These are phyloP conservation scores for Acropora yongei DNA, from an alignment of 64 coral and sea anemone species.

Conservation along the genomic window DNA sequence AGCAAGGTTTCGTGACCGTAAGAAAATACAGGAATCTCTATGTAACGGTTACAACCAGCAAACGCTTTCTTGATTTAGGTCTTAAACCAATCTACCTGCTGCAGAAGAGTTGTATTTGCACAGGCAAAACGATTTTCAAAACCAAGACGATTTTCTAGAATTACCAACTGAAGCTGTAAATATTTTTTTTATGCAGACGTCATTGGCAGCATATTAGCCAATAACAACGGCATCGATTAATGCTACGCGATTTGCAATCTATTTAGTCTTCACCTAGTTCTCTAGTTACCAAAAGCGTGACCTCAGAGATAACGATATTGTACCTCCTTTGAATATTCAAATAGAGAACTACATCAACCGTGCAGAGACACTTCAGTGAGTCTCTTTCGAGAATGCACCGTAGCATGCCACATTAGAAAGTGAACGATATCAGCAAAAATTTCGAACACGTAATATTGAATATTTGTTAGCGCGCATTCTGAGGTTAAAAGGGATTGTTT, in stretches of 20 bases:
- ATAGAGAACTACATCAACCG: not conserved
- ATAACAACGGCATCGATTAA: not conserved
- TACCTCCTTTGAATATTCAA: not conserved
- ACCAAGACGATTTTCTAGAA: not conserved
- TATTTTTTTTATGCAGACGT: conserved; percentile 12
- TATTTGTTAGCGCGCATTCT: not conserved
- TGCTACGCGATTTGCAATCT: not conserved
- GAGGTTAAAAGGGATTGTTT: not conserved
- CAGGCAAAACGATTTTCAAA: not conserved
- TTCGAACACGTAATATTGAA: not conserved
- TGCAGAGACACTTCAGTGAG: not conserved
- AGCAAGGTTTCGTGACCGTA: too few species aligned
- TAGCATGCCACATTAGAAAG: not conserved
- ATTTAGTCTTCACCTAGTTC: not conserved
- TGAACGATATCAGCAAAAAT: not conserved
- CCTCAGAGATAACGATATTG: not conserved
- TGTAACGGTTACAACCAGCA: too few species aligned
- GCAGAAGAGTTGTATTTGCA: not conserved
- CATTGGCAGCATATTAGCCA: conserved; percentile 19
- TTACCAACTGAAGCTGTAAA: conserved; percentile 25
- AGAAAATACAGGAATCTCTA: too few species aligned
- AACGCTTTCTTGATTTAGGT: not conserved
- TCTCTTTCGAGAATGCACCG: not conserved
- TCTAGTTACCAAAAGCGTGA: not conserved
- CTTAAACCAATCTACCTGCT: not conserved